phyloP scores from a whole-genome alignment of 2,797 vertebrate genomes.

The Meriones psammophilus region DNA sequence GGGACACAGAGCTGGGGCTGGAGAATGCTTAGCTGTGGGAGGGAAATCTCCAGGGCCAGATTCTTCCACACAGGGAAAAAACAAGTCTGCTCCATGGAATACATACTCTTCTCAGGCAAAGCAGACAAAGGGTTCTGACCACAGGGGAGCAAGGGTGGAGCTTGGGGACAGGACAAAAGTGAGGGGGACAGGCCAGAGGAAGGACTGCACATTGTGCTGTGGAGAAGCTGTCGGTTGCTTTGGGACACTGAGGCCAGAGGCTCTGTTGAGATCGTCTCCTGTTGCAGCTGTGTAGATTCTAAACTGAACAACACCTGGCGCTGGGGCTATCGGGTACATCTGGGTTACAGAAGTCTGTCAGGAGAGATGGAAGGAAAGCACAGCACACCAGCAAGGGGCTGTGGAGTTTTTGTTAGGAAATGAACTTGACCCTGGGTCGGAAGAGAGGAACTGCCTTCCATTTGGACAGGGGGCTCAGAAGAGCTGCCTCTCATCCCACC shows the following conservation, averaged over 20 bases:
- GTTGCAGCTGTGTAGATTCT: neutral
- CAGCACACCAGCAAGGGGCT: neutral
- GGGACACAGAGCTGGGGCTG: neutral
- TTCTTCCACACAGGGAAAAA: neutral
- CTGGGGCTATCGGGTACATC: neutral
- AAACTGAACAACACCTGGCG: neutral
- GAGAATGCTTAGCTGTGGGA: neutral
- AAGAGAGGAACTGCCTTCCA: neutral
- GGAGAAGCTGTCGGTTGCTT: neutral
- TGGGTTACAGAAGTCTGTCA: neutral
- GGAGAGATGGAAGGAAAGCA: neutral
- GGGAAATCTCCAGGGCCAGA: neutral
- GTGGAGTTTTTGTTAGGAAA: neutral
- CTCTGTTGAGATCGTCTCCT: neutral
- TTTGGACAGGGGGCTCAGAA: neutral
- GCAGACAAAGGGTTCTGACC: neutral
- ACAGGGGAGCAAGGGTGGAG: neutral
- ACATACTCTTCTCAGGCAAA: neutral
- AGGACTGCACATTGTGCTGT: neutral
- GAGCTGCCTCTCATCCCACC: neutral
- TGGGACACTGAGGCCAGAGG: neutral
- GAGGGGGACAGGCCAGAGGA: neutral
- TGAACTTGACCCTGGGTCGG: neutral
- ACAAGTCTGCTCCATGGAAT: fast-evolving
- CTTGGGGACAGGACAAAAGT: too few relatives aligned